Evolutionary conservation across 2,888 invertebrate species (phyloP), one percentile per base, ranked within the genome.

Genomic region (Nasonovia ribisnigri): DNA sequence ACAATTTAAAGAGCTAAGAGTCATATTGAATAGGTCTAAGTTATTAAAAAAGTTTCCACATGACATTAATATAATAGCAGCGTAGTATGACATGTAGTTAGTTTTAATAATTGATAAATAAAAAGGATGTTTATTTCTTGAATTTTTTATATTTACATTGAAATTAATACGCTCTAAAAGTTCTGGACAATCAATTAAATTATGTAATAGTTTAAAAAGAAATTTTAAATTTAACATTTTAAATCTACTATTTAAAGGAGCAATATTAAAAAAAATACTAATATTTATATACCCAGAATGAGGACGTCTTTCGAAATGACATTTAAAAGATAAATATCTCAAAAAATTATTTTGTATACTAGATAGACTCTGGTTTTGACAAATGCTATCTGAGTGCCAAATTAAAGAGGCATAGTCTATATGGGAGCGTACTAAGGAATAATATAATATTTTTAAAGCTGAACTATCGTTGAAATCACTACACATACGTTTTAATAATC

Each of bases 101-200:
- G 36, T 77, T n/a, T 77, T 77, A 77, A 77, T 77, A 77, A 36
- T 36, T 20, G 36, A 77, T 77, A 77, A 36, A 77, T 77, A 77
- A 77, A 77, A 77, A 77, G 77, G 77, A 77, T 77, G 5, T 77
- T 77, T 77, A 77, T 77, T 77, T 77, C 77, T 86, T 26, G 26
- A 84, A 84, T 84, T 84, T 3, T 36, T 84, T 84, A 24, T 6
- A 84, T 84, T 42, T 84, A 42, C 24, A 3, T 84, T 84, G 43
- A 84, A 84, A 5, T 84, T 42, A 13, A n/a, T 84, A 42, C 77
- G 42, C 1, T 84, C 77, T 42, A 84, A 84, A 84, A 84, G 36
- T 51, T 51, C 48, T 51, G 48, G 13, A 1, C 48, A 51, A 51
- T 51, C 48, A 51, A 51, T 51, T 51, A 13, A 11, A 51, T 51